A percentile compares a stretch with the other conserved stretches of the same genome.
phyloP scores from a whole-genome alignment of 2,888 invertebrate species.

The Gastracanthus pulcherrimus region DNA sequence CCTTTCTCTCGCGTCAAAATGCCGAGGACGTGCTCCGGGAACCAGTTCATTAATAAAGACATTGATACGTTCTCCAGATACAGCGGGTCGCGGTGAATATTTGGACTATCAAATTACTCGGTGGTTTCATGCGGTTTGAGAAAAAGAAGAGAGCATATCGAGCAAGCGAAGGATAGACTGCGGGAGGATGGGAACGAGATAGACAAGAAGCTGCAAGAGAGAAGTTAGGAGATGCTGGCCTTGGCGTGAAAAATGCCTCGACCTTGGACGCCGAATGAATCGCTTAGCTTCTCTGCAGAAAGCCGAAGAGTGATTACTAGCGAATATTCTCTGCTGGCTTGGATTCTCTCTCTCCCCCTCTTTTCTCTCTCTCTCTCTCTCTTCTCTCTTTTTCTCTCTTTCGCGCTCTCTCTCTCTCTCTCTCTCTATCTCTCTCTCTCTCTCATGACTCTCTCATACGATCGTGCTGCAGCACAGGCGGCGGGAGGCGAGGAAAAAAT shows the following conservation, averaged over 20 bases:
- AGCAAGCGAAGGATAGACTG: slow-evolving; percentile 23
- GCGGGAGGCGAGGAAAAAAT: slow-evolving; percentile 39
- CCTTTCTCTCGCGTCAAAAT: background rate
- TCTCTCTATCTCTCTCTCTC: no score
- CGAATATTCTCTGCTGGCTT: slow-evolving; percentile 53
- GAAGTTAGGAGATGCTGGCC: slow-evolving; percentile 48
- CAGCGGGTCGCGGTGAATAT: slow-evolving; percentile 58
- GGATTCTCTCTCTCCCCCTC: slow-evolving; percentile 33
- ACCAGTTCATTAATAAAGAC: slow-evolving; percentile 71
- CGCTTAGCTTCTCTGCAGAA: slow-evolving; percentile 56
- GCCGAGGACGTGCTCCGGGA: background rate
- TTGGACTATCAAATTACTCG: slow-evolving; percentile 66
- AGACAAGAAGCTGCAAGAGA: background rate
- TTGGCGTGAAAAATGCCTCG: slow-evolving; percentile 63
- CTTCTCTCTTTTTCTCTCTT: background rate
- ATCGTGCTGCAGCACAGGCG: background rate
- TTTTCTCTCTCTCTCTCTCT: slow-evolving; percentile 24
- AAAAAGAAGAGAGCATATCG: slow-evolving; percentile 16
- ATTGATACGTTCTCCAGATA: slow-evolving; percentile 63
- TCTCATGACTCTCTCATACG: background rate
- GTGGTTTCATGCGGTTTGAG: slow-evolving; percentile 50
- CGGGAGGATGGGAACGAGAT: background rate
- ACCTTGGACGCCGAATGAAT: slow-evolving; percentile 56
- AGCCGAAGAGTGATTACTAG: slow-evolving; percentile 54
- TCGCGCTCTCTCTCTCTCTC: no score